Base-by-base conservation (phyloP, 2,797 vertebrate species). In the Denticeps clupeoides region DNA sequence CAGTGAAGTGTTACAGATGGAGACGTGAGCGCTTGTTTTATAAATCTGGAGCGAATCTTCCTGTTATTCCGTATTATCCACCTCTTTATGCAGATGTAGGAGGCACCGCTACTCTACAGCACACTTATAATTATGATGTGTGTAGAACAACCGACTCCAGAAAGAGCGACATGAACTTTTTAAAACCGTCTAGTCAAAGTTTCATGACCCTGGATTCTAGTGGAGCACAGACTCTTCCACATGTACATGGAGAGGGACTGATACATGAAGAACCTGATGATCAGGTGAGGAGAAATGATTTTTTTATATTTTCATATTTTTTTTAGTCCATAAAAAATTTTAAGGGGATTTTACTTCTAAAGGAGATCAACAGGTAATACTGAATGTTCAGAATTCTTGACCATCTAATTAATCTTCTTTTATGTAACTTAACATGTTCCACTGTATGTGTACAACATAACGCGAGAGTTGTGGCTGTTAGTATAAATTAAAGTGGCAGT, bases 81-180 rank as follows among this genome's bases (percentile, higher is more conserved):
- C 66, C 70, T 0, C 56, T 62, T 4, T 67, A 73, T 32, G 56
- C 67, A 55, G 73, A 68, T 0, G 13, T 71, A 37, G 63, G 66
- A 1, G 59, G 60, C 6, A 53, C 48, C 41, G 52, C 52, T 33
- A 55, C 52, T n/a, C 12, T 48, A 16, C 44, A 29, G n/a, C 51
- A 53, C 15, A 53, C 48, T 9, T 55, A 41, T 9, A 55, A 55
- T 43, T 55, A 55, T 41, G 52, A 48, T 15, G 65, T 62, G 12
- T 67, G 56, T 22, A 56, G 67, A 15, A 71, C 66, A 1, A 49
- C 64, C n/a, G 66, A 63, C 32, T 74, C 63, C 0, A 49, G 48
- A 15, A 63, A 56, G 47, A 74, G 67, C 32, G 62, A 70, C 1
- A 7, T 68, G 8, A 74, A 68, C 24, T 69, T 67, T 45, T 37